A percentile compares a stretch with the other conserved stretches of the same genome.
These are phyloP conservation scores for Scomber japonicus DNA, from an alignment of 2,113 vertebrate species.

Conservation along the genomic window DNA sequence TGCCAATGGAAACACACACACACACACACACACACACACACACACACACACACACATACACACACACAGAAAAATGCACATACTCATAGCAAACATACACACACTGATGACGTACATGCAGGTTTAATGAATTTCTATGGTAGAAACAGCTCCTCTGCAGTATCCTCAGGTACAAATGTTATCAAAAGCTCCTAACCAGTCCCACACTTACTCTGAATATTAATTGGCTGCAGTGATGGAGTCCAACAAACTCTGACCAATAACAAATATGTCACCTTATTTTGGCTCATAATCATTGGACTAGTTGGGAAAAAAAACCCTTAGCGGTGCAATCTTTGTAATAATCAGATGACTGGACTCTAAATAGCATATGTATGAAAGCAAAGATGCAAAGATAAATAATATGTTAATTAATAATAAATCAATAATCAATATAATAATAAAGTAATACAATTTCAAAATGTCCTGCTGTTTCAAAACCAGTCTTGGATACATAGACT, in stretches of 20 bases:
- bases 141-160: not conserved
- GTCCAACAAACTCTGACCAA: too few relatives aligned
- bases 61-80: not conserved
- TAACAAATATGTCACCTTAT: too few relatives aligned
- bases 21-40: slow-evolving; percentile 4
- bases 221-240: too few relatives aligned
- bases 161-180: not conserved
- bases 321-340: not conserved
- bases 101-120: not conserved
- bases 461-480: not conserved
- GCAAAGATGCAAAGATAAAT: not conserved
- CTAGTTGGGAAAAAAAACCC: too few relatives aligned
- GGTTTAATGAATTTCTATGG: slow-evolving; percentile 1
- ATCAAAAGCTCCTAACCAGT: not conserved
- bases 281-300: too few relatives aligned
- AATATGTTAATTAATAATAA: not conserved
- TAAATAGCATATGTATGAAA: not conserved
- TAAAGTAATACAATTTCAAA: not conserved
- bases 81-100: not conserved
- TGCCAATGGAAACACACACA: slow-evolving; percentile 34
- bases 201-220: too few relatives aligned
- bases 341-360: not conserved
- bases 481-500: not conserved
- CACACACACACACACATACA: slow-evolving; percentile 8
- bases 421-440: not conserved